phyloP scores from a whole-genome alignment of 1,140 invertebrate genomes.

The Nilaparvata lugens region DNA sequence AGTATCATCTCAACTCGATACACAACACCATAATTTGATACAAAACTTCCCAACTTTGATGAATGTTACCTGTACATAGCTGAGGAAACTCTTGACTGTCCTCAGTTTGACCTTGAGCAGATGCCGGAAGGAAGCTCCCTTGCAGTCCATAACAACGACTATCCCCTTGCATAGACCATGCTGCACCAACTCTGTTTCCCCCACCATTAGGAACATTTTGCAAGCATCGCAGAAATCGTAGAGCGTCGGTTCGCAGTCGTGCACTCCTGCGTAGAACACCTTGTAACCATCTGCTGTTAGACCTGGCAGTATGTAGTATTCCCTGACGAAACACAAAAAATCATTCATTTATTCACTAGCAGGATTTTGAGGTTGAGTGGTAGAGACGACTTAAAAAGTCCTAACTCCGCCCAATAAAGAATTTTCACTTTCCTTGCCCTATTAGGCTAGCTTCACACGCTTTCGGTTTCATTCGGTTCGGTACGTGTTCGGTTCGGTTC shows the following conservation, averaged over 20 bases:
- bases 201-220: background rate
- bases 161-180: background rate
- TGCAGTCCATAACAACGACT: background rate
- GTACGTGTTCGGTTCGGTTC: too few species aligned
- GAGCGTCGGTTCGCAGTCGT: conserved; percentile 6
- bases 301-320: conserved; percentile 8
- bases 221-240: conserved; percentile 9
- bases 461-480: too few species aligned
- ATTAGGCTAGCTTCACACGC: too few species aligned
- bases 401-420: too few species aligned
- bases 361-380: too few species aligned
- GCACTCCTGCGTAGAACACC: conserved; percentile 12
- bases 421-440: too few species aligned
- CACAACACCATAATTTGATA: too few species aligned
- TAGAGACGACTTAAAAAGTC: too few species aligned
- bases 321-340: conserved; percentile 1
- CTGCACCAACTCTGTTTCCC: background rate
- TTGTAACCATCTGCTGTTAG: conserved; percentile 9
- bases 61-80: background rate
- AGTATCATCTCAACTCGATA: too few species aligned
- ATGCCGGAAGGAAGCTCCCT: background rate
- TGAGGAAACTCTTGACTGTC: background rate
- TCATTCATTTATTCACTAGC: too few species aligned
- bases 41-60: too few species aligned
- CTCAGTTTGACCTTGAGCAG: background rate